phyloP scores from a whole-genome alignment of 2,797 vertebrate species.

The Mormyrops attenuatus region DNA sequence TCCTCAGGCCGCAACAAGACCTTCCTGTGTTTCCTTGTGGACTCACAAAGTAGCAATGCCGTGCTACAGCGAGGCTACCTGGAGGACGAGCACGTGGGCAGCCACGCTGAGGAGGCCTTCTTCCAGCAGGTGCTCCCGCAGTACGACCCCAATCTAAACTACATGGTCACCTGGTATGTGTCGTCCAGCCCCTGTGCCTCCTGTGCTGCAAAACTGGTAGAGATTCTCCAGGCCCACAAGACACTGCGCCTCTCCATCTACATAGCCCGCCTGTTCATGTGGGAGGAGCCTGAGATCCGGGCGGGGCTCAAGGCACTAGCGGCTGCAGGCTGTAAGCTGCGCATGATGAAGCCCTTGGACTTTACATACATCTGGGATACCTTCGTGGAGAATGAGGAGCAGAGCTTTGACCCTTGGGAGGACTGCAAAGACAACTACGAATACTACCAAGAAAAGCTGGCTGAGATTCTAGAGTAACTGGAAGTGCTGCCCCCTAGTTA shows the following conservation, averaged over 20 bases:
- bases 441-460: constrained; percentile 82
- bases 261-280: constrained; percentile 80
- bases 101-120: constrained; percentile 83
- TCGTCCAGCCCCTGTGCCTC: constrained; percentile 82
- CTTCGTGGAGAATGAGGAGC: constrained; percentile 76
- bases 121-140: constrained; percentile 68
- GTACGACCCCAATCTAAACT: constrained; percentile 61
- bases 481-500: background rate
- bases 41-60: constrained; percentile 52
- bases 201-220: constrained; percentile 68
- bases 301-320: constrained; percentile 67
- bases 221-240: constrained; percentile 61
- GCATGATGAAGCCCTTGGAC: constrained; percentile 89
- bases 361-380: constrained; percentile 88
- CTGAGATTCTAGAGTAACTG: constrained; percentile 74
- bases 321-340: constrained; percentile 75
- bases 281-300: constrained; percentile 81
- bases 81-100: constrained; percentile 76
- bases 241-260: constrained; percentile 71
- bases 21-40: constrained; percentile 82
- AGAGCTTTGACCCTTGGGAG: constrained; percentile 83
- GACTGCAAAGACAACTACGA: constrained; percentile 91
- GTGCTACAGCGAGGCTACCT: constrained; percentile 67
- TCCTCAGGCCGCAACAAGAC: constrained; percentile 93
- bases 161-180: constrained; percentile 80